phyloP scores from a whole-genome alignment of 2,113 vertebrate species.

The Aldabrachelys gigantea region DNA sequence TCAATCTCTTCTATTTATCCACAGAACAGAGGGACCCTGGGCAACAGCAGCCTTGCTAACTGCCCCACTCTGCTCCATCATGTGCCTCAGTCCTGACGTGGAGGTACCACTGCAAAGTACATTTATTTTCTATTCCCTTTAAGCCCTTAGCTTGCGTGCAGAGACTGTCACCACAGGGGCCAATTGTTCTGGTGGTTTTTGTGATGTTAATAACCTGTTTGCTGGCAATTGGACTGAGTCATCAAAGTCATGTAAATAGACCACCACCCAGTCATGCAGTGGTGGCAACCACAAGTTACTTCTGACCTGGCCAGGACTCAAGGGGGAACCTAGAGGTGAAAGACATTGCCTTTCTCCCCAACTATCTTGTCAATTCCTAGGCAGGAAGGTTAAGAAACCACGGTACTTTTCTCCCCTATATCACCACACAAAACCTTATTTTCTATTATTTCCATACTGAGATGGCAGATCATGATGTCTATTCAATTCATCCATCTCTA shows the following conservation, averaged over 20 bases:
- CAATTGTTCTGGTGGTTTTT: neutral
- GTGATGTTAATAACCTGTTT: neutral
- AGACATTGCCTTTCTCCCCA: neutral
- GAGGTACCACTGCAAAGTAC: neutral
- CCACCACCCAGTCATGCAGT: neutral
- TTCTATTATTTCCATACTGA: neutral
- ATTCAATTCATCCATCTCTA: neutral
- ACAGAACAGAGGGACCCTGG: neutral
- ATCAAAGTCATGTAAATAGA: neutral
- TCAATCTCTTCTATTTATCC: neutral
- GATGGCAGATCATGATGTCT: neutral
- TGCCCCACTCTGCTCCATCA: neutral
- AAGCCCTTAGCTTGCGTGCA: neutral
- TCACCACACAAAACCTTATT: neutral
- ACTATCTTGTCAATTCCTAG: neutral
- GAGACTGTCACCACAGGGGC: neutral
- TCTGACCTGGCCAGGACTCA: neutral
- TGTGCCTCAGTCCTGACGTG: neutral
- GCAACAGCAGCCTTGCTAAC: neutral
- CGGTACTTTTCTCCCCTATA: neutral
- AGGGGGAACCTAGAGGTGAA: neutral
- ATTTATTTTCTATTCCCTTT: neutral
- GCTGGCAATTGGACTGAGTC: neutral
- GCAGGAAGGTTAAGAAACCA: neutral
- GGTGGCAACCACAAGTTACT: neutral